Conservation (phyloP, 2,797 vertebrate species). For the Borostomias antarcticus region DNA sequence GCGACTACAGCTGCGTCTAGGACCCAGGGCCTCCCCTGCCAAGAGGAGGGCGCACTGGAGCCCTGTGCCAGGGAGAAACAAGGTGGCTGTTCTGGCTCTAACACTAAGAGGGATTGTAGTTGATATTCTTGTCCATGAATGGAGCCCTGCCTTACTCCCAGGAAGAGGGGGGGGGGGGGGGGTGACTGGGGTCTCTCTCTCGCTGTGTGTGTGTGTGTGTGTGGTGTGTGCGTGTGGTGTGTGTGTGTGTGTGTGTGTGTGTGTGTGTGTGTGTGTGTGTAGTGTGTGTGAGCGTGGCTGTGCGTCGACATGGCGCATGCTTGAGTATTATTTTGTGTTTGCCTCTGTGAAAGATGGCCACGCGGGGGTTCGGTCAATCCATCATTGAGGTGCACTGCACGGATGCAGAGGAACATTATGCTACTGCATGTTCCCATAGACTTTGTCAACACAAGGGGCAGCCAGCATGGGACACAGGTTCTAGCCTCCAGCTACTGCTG, state of each 20-base stretch:
- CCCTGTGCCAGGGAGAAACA: constrained; percentile 52
- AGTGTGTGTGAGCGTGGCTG: constrained; percentile 19
- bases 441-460: constrained; percentile 55
- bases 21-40: constrained; percentile 55
- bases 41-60: constrained; percentile 22
- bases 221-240: constrained; percentile 22
- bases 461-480: no score
- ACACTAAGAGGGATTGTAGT: constrained; percentile 52
- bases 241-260: constrained; percentile 31
- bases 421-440: constrained; percentile 45
- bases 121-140: constrained; percentile 47
- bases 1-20: constrained; percentile 63
- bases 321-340: constrained; percentile 26
- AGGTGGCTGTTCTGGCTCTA: constrained; percentile 51
- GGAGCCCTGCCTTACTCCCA: constrained; percentile 20
- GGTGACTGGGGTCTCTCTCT: background rate
- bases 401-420: constrained; percentile 38
- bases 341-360: constrained; percentile 43
- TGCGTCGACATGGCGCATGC: constrained; percentile 4
- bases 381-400: constrained; percentile 46
- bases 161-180: background rate
- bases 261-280: constrained; percentile 21
- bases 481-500: constrained; percentile 69
- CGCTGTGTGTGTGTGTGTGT: constrained; percentile 27
- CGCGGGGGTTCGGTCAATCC: constrained; percentile 40